Conservation (phyloP, 2,888 invertebrate genomes). For the Leptopilina myrica region DNA sequence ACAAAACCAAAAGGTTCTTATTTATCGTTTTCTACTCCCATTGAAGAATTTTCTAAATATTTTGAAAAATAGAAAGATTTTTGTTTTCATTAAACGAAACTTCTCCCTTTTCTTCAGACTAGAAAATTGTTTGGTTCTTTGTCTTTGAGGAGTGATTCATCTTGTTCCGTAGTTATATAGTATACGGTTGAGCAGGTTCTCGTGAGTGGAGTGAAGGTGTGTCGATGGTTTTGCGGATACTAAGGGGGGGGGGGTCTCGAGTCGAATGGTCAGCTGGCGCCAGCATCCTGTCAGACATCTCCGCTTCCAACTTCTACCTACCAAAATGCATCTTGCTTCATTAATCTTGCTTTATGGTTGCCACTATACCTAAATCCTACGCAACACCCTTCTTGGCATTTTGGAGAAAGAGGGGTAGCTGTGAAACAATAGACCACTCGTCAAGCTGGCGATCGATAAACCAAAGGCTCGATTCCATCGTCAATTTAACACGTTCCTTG, state of each 20-base stretch:
- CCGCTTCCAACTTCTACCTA: slow-evolving; percentile 56
- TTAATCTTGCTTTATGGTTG: slow-evolving; percentile 68
- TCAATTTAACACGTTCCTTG: slow-evolving; percentile 32
- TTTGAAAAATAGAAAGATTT: too few relatives aligned
- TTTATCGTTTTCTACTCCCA: too few relatives aligned
- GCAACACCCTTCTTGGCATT: slow-evolving; percentile 47
- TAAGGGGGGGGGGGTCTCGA: slow-evolving; percentile 7
- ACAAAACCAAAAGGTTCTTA: too few relatives aligned
- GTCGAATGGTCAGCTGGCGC: slow-evolving; percentile 69
- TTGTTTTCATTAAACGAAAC: too few relatives aligned
- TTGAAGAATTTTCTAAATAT: too few relatives aligned
- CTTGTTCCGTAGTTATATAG: slow-evolving; percentile 24
- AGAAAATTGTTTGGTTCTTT: slow-evolving; percentile 14
- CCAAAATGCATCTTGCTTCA: slow-evolving; percentile 67
- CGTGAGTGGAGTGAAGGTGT: slow-evolving; percentile 21
- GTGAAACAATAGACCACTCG: slow-evolving; percentile 50
- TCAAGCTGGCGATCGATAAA: slow-evolving; percentile 24
- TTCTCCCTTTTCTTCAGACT: too few relatives aligned
- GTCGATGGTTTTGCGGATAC: slow-evolving; percentile 34
- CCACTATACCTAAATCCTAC: slow-evolving; percentile 62
- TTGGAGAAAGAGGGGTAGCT: slow-evolving; percentile 35
- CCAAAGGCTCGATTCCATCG: slow-evolving; percentile 13
- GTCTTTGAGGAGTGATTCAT: slow-evolving; percentile 22
- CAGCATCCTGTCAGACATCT: slow-evolving; percentile 56
- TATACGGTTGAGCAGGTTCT: slow-evolving; percentile 14